A percentile compares a stretch with the other conserved stretches of the same genome.
These are phyloP conservation scores for Chaenodraco wilsoni DNA, from an alignment of 2,797 vertebrate species.

Conservation along the genomic window DNA sequence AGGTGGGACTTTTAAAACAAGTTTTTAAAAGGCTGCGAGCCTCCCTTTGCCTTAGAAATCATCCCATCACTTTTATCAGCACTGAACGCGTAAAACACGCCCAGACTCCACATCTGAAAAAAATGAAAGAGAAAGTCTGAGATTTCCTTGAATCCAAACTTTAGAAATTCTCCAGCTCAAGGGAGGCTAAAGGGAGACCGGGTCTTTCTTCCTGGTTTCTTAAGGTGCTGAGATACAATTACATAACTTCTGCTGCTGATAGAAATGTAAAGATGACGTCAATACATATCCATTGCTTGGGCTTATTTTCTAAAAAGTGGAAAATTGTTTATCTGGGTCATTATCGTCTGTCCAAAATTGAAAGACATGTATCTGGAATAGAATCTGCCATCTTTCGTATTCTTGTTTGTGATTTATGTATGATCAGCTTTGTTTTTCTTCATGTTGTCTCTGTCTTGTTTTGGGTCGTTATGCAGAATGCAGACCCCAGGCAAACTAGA, in stretches of 20 bases:
- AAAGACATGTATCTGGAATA: neutral
- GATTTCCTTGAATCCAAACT: slow-evolving; percentile 57
- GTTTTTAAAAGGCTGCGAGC: slow-evolving; percentile 66
- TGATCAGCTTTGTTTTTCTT: neutral
- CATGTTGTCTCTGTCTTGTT: neutral
- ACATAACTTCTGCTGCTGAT: neutral
- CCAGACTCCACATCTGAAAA: slow-evolving; percentile 40
- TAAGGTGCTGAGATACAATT: slow-evolving; percentile 25
- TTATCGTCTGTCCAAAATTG: neutral
- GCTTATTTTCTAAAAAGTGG: neutral
- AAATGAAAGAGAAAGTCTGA: slow-evolving; percentile 22
- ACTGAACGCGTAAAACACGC: slow-evolving; percentile 70
- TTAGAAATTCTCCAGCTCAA: slow-evolving; percentile 51
- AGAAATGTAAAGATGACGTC: slow-evolving; percentile 19
- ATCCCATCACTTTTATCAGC: slow-evolving; percentile 72
- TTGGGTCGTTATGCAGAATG: neutral
- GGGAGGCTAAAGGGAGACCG: slow-evolving; percentile 21
- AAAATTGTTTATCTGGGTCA: neutral
- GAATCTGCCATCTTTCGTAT: neutral
- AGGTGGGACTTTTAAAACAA: slow-evolving; percentile 61
- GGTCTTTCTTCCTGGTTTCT: slow-evolving; percentile 23
- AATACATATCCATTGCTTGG: neutral
- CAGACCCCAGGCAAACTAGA: neutral
- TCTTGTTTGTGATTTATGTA: neutral
- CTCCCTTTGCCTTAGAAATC: slow-evolving; percentile 74